phyloP scores from a whole-genome alignment of 2,797 vertebrate genomes.

The Diplodus sargus region DNA sequence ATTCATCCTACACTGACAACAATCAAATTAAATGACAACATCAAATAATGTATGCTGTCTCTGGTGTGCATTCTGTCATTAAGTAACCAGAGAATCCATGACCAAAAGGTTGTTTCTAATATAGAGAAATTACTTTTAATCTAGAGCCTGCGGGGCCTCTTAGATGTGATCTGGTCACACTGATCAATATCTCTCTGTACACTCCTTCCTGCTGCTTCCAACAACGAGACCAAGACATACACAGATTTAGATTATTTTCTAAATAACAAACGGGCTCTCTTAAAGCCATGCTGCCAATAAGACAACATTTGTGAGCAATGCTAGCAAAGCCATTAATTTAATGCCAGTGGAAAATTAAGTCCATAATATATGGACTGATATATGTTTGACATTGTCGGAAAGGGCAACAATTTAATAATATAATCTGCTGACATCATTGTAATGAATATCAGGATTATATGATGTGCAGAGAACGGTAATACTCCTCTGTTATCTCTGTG shows the following conservation, averaged over 20 bases:
- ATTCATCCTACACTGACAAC: constrained; percentile 22
- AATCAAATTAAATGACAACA: constrained; percentile 39
- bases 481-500: not conserved
- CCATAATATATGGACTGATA: not conserved
- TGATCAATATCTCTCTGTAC: constrained; percentile 29
- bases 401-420: not conserved
- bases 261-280: not conserved
- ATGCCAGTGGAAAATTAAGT: not conserved
- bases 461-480: not conserved
- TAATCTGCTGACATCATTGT: not conserved
- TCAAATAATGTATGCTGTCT: constrained; percentile 25
- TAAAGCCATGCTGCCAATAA: not conserved
- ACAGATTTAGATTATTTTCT: not conserved
- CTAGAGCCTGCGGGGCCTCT: constrained; percentile 10
- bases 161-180: constrained; percentile 26
- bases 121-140: constrained; percentile 40
- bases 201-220: not conserved
- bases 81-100: constrained; percentile 1
- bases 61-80: constrained; percentile 35
- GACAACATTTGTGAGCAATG: not conserved
- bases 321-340: not conserved
- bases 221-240: not conserved
- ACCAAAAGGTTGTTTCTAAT: constrained; percentile 39
- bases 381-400: not conserved
- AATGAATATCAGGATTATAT: not conserved